phyloP scores from a whole-genome alignment of 2,888 invertebrate genomes.

The Mesochorus sp. region DNA sequence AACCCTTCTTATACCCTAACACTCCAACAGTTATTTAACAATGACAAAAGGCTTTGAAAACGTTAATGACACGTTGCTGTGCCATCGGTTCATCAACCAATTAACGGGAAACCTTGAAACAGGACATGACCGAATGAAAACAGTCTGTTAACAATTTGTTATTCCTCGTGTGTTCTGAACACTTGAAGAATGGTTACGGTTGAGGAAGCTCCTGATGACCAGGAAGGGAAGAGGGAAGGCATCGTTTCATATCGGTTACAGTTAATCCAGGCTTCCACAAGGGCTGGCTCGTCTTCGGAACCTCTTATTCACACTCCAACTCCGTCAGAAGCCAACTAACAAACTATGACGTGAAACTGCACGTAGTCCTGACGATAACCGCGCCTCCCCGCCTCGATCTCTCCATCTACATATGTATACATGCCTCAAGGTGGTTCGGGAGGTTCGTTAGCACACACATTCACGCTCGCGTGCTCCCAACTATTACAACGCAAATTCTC shows the following conservation, averaged over 20 bases:
- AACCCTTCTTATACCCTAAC: neutral
- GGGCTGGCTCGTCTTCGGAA: neutral
- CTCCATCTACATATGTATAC: conserved; percentile 8
- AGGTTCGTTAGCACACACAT: conserved; percentile 46
- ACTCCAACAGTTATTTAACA: too few relatives aligned
- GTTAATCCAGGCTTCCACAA: conserved; percentile 8
- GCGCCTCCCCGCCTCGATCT: neutral
- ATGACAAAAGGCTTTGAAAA: too few relatives aligned
- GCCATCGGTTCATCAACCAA: too few relatives aligned
- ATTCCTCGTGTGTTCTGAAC: too few relatives aligned
- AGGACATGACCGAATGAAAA: too few relatives aligned
- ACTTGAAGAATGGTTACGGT: too few relatives aligned
- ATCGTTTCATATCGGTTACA: conserved; percentile 30
- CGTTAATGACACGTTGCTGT: too few relatives aligned
- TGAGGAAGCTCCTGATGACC: too few relatives aligned
- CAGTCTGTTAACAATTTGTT: too few relatives aligned
- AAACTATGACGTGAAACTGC: neutral
- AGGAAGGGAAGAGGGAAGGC: too few relatives aligned
- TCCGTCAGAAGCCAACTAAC: neutral
- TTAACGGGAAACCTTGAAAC: too few relatives aligned
- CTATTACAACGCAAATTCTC: conserved; percentile 48
- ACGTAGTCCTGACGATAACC: neutral
- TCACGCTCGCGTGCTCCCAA: conserved; percentile 45
- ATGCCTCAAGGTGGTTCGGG: neutral
- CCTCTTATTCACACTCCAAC: neutral